Base-by-base conservation (phyloP, 1,140 invertebrate species). In the Platyscapa corneri region DNA sequence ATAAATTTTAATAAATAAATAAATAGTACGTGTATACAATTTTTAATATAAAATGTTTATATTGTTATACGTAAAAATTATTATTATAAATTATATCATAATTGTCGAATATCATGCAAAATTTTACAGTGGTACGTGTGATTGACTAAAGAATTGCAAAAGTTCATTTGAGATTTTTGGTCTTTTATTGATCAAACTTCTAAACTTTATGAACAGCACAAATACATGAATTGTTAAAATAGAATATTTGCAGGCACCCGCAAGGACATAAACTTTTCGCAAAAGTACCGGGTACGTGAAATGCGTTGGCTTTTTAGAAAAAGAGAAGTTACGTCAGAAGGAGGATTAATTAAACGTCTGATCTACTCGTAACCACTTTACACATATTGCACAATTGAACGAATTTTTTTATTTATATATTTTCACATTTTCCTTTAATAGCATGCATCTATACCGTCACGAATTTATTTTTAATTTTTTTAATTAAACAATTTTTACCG, bases 151-250 rank as follows among this genome's bases (percentile, higher is more conserved):
- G 70, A 74, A 74, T 74, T 74, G 37, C 7, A 74, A 42, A 74
- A 42, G 37, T 42, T 12, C 23, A 60, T 39, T 74, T 65, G n/a
- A 82, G 34, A 82, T 77, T 76, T 60, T 86, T 82, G 64, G 74
- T 82, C 74, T 82, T 86, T 86, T 86, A 86, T 86, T 86, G 84
- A 86, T 86, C 74, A 86, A 86, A 86, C 78, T 67, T 86, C 80
- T 86, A 82, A 86, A 70, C 30, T 74, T 86, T 86, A 82, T 56
- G 84, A 86, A 82, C 80, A 86, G 80, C 84, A 86, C 84, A 86
- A 86, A 82, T 86, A 86, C 84, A 86, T 77, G 27, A 80, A 86
- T 86, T 72, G 70, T 86, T 86, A 82, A 86, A 86, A 86, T 86
- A 82, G 84, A 86, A 86, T 86, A 70, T 82, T 86, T 82, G 56